Evolutionary conservation across 2,113 vertebrate species (phyloP).

Genomic region (Cichladusa arquata): DNA sequence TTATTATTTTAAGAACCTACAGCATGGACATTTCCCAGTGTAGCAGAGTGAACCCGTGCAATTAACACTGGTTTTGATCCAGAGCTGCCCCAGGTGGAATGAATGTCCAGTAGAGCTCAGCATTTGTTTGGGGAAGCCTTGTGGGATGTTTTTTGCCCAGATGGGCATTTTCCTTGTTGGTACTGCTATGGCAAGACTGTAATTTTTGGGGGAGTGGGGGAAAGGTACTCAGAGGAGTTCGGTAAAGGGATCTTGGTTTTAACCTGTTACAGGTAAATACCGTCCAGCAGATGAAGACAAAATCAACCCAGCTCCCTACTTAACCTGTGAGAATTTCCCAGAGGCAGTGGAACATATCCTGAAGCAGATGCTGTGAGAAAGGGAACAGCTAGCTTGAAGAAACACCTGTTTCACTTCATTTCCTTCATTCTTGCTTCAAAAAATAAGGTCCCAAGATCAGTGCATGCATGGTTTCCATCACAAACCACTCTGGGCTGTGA

Average conservation of each 20-base stretch:
- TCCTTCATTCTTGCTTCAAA: neutral
- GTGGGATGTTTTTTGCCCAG: neutral
- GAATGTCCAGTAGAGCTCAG: neutral
- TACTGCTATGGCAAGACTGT: neutral
- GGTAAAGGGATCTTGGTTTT: neutral
- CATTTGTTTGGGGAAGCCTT: neutral
- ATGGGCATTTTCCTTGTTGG: neutral
- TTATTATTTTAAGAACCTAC: neutral
- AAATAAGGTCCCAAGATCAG: neutral
- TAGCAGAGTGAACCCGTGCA: neutral
- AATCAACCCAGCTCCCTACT: constrained; percentile 81
- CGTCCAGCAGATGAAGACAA: constrained; percentile 84
- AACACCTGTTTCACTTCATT: neutral
- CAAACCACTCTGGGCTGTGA: neutral
- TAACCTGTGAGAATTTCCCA: constrained; percentile 85
- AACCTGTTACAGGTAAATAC: constrained; percentile 83
- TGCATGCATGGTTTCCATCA: neutral
- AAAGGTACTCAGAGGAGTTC: neutral
- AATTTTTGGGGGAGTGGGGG: fast-evolving
- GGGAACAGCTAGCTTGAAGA: neutral
- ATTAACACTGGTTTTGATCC: neutral
- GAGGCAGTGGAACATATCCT: constrained; percentile 89
- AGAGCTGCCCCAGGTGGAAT: neutral
- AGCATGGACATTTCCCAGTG: fast-evolving
- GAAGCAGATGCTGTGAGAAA: constrained; percentile 63